Evolutionary conservation across 2,113 vertebrate species (phyloP).

Genomic region (Sphaerodactylus townsendi): DNA sequence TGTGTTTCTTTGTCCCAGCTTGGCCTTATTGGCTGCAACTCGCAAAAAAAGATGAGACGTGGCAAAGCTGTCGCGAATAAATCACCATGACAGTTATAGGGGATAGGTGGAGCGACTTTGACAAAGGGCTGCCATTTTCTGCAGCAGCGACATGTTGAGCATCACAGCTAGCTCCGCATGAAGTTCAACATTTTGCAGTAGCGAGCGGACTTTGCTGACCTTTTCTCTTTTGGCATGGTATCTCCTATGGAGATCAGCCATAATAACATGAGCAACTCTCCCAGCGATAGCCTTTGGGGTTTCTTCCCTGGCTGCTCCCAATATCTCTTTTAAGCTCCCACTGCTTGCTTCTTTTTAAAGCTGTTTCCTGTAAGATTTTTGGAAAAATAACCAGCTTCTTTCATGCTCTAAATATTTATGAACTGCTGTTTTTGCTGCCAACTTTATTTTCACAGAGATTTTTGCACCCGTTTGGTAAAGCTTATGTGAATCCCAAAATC

Average conservation of each 20-base stretch:
- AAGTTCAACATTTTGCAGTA: background rate
- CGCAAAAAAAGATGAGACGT: background rate
- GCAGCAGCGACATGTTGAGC: background rate
- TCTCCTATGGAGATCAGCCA: conserved; percentile 29
- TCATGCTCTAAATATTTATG: conserved; percentile 61
- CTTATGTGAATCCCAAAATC: conserved; percentile 29
- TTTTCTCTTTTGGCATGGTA: conserved; percentile 31
- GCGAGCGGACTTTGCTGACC: background rate
- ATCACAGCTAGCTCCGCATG: background rate
- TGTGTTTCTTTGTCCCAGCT: background rate
- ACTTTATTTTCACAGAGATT: conserved; percentile 44
- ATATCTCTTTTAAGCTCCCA: conserved; percentile 30
- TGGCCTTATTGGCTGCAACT: background rate
- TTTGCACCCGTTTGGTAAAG: conserved; percentile 24
- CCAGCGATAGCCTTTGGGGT: conserved; percentile 40
- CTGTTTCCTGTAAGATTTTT: conserved; percentile 44
- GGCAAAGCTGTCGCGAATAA: too few species aligned
- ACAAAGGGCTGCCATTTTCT: background rate
- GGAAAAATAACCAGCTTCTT: conserved; percentile 47
- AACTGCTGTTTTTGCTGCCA: conserved; percentile 54
- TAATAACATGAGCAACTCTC: conserved; percentile 21
- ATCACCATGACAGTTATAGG: background rate
- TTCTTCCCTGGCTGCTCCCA: conserved; percentile 37
- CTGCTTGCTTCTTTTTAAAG: conserved; percentile 51
- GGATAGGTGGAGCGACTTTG: background rate